phyloP scores from a whole-genome alignment of 2,888 invertebrate genomes.

The Acanthopleura granulata region DNA sequence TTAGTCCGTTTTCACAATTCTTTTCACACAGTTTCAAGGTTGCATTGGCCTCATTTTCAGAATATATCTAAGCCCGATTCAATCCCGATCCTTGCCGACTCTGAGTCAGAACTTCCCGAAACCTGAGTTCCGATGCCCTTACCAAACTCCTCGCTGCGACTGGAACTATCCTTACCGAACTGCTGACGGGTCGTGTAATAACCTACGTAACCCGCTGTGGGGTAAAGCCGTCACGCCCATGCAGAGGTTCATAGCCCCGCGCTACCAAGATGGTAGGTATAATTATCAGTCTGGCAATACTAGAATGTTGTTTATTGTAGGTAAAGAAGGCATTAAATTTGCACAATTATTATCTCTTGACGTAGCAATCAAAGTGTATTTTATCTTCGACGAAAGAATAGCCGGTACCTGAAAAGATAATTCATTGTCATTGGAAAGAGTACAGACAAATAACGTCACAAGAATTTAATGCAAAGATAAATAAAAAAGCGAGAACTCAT shows the following conservation, averaged over 20 bases:
- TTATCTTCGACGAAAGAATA: too few relatives aligned
- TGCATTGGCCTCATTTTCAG: not conserved
- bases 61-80: not conserved
- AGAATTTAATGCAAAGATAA: too few relatives aligned
- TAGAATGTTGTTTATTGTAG: too few relatives aligned
- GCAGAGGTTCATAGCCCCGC: slow-evolving; percentile 33
- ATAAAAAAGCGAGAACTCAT: too few relatives aligned
- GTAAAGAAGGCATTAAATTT: too few relatives aligned
- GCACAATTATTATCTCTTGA: too few relatives aligned
- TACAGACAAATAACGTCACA: too few relatives aligned
- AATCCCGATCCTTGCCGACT: slow-evolving; percentile 11
- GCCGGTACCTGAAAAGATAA: too few relatives aligned
- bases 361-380: too few relatives aligned
- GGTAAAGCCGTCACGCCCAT: slow-evolving; percentile 35
- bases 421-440: too few relatives aligned
- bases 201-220: slow-evolving; percentile 37
- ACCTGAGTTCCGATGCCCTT: not conserved
- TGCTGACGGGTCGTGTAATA: slow-evolving; percentile 52
- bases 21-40: too few relatives aligned
- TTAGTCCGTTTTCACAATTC: too few relatives aligned
- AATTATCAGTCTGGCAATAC: not conserved
- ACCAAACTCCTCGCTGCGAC: slow-evolving; percentile 28
- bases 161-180: slow-evolving; percentile 35
- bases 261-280: slow-evolving; percentile 39
- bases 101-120: slow-evolving; percentile 13